phyloP scores from a whole-genome alignment of 2,888 invertebrate species.

The Eupithecia subfuscata region DNA sequence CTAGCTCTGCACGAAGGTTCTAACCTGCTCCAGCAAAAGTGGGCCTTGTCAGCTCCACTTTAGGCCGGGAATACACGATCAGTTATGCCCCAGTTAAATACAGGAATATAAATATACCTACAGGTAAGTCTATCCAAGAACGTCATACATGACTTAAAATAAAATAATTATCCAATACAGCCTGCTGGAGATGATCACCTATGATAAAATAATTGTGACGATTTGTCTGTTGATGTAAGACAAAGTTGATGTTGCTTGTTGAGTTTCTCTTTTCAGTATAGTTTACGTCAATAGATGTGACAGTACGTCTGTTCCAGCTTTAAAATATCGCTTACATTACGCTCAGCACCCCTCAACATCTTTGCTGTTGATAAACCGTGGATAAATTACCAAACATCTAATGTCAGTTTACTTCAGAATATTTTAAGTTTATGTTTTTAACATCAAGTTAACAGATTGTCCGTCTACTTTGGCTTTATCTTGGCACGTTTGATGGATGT shows the following conservation, averaged over 20 bases:
- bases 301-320: background rate
- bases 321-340: background rate
- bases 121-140: background rate
- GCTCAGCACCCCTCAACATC: background rate
- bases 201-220: background rate
- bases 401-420: background rate
- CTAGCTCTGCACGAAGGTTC: slow-evolving; percentile 52
- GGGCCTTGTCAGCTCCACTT: slow-evolving; percentile 49
- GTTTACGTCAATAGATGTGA: background rate
- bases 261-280: background rate
- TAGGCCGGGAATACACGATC: slow-evolving; percentile 1
- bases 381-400: background rate
- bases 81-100: background rate
- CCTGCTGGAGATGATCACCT: background rate
- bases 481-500: slow-evolving; percentile 67
- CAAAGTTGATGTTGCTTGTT: background rate
- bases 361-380: background rate
- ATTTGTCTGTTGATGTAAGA: background rate
- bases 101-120: background rate
- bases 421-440: background rate
- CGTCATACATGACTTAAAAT: background rate
- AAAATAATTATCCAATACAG: background rate
- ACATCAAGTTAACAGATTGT: slow-evolving; percentile 1
- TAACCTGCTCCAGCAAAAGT: slow-evolving; percentile 53
- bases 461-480: slow-evolving; percentile 18